A percentile compares a stretch with the other conserved stretches of the same genome.
Conservation (phyloP, 2,797 vertebrate genomes). For the Notolepis coatsorum region DNA sequence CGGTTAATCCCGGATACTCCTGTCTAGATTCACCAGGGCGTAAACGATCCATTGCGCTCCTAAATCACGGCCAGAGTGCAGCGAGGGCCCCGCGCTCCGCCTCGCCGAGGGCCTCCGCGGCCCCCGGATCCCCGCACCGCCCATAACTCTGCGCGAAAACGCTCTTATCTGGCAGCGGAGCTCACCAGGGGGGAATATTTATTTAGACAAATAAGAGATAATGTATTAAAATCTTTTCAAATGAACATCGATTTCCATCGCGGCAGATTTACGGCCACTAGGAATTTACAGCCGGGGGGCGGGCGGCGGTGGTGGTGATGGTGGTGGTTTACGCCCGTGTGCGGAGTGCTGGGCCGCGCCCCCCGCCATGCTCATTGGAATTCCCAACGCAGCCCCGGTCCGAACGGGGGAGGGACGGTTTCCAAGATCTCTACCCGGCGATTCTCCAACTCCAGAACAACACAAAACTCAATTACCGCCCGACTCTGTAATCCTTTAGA, state of each 20-base stretch:
- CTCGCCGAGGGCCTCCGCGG: slow-evolving; percentile 39
- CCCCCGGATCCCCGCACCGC: slow-evolving; percentile 34
- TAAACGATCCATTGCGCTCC: slow-evolving; percentile 46
- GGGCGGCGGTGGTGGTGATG: too few species aligned
- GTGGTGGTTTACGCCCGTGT: slow-evolving; percentile 14
- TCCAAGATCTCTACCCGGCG: too few species aligned
- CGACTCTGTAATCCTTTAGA: too few species aligned
- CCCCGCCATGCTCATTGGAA: slow-evolving; percentile 16
- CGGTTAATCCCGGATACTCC: slow-evolving; percentile 36
- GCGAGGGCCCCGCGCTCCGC: slow-evolving; percentile 26
- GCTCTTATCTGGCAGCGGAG: slow-evolving; percentile 34
- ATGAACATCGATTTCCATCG: slow-evolving; percentile 46
- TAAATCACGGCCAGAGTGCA: slow-evolving; percentile 25
- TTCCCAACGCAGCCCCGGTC: slow-evolving; percentile 21
- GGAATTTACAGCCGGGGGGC: slow-evolving; percentile 25
- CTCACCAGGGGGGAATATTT: slow-evolving; percentile 22
- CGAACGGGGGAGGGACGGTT: too few species aligned
- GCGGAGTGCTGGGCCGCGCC: too few species aligned
- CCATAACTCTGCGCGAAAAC: slow-evolving; percentile 49
- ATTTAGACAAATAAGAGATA: slow-evolving; percentile 41
- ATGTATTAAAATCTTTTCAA: slow-evolving; percentile 41
- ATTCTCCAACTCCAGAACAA: too few species aligned
- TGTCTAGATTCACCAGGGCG: slow-evolving; percentile 52
- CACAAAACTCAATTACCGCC: too few species aligned
- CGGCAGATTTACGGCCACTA: slow-evolving; percentile 26